A percentile compares a stretch with the other conserved stretches of the same genome.
Evolutionary conservation across 2,113 vertebrate species (phyloP).

Genomic region (Anthoscopus minutus): DNA sequence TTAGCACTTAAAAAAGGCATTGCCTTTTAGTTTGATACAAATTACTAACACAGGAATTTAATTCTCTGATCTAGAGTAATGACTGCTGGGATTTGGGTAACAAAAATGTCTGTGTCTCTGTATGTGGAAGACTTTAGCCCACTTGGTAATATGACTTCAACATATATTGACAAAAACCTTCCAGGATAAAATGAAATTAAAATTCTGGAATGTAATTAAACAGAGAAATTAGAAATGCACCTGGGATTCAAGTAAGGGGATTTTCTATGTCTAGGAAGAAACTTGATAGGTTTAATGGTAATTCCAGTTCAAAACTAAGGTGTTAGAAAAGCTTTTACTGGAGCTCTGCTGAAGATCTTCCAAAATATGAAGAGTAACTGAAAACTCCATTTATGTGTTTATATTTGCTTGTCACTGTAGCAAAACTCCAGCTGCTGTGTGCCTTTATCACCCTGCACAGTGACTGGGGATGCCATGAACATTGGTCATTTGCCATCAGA

Average conservation of each 20-base stretch:
- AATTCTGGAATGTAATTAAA: slow-evolving; percentile 7
- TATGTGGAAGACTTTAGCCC: not conserved
- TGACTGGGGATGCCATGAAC: not conserved
- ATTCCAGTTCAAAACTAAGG: slow-evolving; percentile 32
- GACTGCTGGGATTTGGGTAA: not conserved
- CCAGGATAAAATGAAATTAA: slow-evolving; percentile 2
- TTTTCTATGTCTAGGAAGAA: slow-evolving; percentile 23
- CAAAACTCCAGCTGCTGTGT: not conserved
- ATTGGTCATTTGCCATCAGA: not conserved
- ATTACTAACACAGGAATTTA: not conserved
- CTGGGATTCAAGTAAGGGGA: not conserved
- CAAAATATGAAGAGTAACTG: not conserved
- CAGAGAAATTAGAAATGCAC: slow-evolving; percentile 9
- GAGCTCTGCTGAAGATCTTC: not conserved
- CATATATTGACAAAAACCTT: not conserved
- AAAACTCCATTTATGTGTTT: not conserved
- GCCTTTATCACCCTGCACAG: not conserved
- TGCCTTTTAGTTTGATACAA: not conserved
- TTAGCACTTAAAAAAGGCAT: not conserved
- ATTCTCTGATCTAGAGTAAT: not conserved
- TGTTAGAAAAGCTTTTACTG: slow-evolving; percentile 3
- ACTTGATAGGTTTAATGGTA: slow-evolving; percentile 19
- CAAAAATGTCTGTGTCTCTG: not conserved
- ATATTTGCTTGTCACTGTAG: slow-evolving; percentile 8
- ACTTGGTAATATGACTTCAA: not conserved